Conservation (phyloP, 2,113 vertebrate species). For the Chamaea fasciata region DNA sequence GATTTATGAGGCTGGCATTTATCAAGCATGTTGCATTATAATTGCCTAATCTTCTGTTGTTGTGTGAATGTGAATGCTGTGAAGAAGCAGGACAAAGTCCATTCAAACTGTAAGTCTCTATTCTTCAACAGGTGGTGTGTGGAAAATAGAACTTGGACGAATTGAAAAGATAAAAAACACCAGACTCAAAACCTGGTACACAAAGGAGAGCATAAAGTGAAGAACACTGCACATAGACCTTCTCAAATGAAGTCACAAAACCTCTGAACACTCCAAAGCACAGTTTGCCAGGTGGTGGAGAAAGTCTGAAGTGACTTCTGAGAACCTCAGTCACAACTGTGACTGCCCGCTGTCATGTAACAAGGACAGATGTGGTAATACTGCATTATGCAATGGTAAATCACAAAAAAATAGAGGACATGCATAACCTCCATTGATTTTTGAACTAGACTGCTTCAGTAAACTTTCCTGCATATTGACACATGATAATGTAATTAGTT, state of each 20-base stretch:
- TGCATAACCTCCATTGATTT: not conserved
- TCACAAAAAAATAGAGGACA: not conserved
- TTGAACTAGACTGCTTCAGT: not conserved
- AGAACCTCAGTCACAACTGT: not conserved
- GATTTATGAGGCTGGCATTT: not conserved
- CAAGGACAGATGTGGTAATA: not conserved
- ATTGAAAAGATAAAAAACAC: not conserved
- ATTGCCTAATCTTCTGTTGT: not conserved
- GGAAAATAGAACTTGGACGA: not conserved
- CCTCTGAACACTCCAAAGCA: not conserved
- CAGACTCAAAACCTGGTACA: not conserved
- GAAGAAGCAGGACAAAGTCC: not conserved
- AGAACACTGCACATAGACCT: not conserved
- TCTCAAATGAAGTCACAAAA: not conserved
- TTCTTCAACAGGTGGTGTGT: not conserved
- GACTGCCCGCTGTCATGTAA: fast-evolving
- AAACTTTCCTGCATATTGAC: not conserved
- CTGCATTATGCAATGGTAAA: not conserved
- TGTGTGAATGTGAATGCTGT: not conserved
- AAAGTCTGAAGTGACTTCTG: not conserved
- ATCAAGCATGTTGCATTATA: not conserved
- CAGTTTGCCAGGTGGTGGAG: not conserved
- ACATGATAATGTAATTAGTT: not conserved
- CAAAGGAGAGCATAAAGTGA: not conserved
- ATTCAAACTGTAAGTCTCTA: not conserved